These are phyloP conservation scores for Scartelaos histophorus DNA, from an alignment of 2,113 vertebrate genomes.

Conservation along the genomic window DNA sequence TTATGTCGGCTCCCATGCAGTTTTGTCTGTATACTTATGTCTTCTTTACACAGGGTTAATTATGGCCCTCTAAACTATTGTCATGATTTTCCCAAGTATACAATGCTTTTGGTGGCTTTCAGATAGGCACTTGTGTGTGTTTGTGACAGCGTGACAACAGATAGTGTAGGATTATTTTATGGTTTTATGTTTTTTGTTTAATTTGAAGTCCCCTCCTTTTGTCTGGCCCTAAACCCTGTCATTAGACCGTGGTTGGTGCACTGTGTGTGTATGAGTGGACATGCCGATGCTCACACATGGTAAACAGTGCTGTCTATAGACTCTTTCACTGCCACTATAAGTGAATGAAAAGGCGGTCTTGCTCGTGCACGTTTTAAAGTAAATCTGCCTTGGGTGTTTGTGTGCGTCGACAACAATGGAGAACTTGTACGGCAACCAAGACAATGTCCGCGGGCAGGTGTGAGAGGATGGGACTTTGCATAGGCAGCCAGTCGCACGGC, in stretches of 20 bases:
- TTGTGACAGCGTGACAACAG: slow-evolving; percentile 2
- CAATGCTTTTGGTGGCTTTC: not conserved
- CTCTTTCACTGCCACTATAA: slow-evolving; percentile 45
- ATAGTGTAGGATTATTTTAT: not conserved
- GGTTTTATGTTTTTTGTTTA: slow-evolving; percentile 6
- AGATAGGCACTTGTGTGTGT: not conserved
- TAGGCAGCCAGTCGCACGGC: slow-evolving; percentile 64
- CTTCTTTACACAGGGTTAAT: not conserved
- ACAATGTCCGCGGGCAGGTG: slow-evolving; percentile 76
- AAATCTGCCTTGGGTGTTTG: slow-evolving; percentile 22
- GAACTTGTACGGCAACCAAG: slow-evolving; percentile 56
- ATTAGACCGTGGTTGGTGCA: not conserved
- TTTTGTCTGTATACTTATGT: not conserved
- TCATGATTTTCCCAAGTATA: not conserved
- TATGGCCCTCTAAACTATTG: not conserved
- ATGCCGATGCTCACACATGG: slow-evolving; percentile 43
- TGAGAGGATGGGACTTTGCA: slow-evolving; percentile 76
- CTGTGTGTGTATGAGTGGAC: slow-evolving; percentile 37
- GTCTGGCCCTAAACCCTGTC: slow-evolving; percentile 10
- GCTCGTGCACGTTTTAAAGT: slow-evolving; percentile 59
- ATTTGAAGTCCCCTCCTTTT: slow-evolving; percentile 14
- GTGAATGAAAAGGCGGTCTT: slow-evolving; percentile 58
- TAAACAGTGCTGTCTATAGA: slow-evolving; percentile 41
- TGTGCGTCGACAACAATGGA: slow-evolving; percentile 68
- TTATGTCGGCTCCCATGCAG: not conserved